Evolutionary conservation across 2,797 vertebrate genomes (phyloP), one percentile per base, ranked within the genome.

Genomic region (Eulemur albifrons): DNA sequence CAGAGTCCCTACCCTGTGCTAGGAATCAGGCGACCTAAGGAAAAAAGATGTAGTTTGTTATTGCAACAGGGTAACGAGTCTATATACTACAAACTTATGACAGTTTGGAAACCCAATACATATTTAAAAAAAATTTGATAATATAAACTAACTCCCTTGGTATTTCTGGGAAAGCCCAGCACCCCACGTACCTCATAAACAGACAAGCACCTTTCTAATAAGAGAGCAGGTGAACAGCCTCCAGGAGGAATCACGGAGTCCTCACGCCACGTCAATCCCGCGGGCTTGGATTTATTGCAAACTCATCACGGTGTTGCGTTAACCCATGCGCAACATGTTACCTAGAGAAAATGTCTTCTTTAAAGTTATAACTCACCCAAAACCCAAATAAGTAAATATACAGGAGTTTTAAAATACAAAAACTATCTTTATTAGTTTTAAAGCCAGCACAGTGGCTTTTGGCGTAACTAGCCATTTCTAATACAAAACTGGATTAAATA

Each of bases 401-500:
- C 77, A 90, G 96, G 61, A 88, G 85, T 85, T 93, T 90, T 65
- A 86, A 93, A 95, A 94, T 84, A 91, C 83, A 88, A 97, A 91
- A 96, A 84, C 92, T 76, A 72, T 83, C 76, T 96, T 95, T 95
- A 97, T 97, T 97, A 69, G 93, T 93, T 93, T 95, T 80, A 76
- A 94, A 95, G 95, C 94, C 96, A 97, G 65, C 79, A 83, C 72
- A 67, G 85, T 92, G 96, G 84, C 93, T 97, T 88, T 63, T 76
- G 77, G 92, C 65, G n/a, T 86, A 83, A 85, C 95, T 93, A 67
- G 63, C 67, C 93, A 93, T 95, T 96, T 96, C 88, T 93, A 80
- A 91, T 95, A 97, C 95, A 96, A 97, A 97, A 91, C 1, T 63
- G 93, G 94, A 91, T 86, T 86, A 97, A 95, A 85, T 96, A 97